Percentiles rank a stretch among this genome's conserved stretches.
Conservation (phyloP, 2,797 vertebrate genomes). For the Spinibarbus caldwelli region DNA sequence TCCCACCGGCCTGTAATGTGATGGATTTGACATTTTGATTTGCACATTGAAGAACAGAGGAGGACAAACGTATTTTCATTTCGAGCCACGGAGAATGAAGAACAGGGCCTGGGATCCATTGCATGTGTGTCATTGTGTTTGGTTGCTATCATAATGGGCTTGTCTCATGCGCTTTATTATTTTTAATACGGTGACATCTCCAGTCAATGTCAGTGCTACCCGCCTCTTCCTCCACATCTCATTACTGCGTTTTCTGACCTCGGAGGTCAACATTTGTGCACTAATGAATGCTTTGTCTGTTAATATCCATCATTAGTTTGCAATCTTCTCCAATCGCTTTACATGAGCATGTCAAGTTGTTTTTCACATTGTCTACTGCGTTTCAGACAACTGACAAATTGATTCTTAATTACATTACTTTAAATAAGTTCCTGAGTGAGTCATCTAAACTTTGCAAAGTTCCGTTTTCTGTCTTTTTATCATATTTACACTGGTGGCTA, state of each 20-base stretch:
- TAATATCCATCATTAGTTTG: conserved; percentile 25
- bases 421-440: neutral
- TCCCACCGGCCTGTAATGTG: conserved; percentile 36
- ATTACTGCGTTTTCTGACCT: conserved; percentile 36
- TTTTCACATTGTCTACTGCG: neutral
- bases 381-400: neutral
- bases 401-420: neutral
- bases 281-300: conserved; percentile 32
- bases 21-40: conserved; percentile 49
- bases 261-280: conserved; percentile 13
- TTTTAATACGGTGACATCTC: conserved; percentile 12
- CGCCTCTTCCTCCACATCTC: conserved; percentile 18
- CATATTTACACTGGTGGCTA: neutral
- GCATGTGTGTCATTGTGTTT: neutral
- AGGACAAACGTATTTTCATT: conserved; percentile 16
- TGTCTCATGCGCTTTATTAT: conserved; percentile 25
- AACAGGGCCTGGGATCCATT: neutral
- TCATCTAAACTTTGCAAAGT: conserved; percentile 7
- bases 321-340: neutral
- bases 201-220: neutral
- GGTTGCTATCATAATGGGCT: conserved; percentile 14
- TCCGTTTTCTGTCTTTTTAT: neutral
- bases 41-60: conserved; percentile 35
- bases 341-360: neutral
- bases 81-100: neutral